Percentiles rank a stretch among this genome's conserved stretches.
These are phyloP conservation scores for Bombus breviceps DNA, from an alignment of 1,140 invertebrate genomes.

Conservation along the genomic window DNA sequence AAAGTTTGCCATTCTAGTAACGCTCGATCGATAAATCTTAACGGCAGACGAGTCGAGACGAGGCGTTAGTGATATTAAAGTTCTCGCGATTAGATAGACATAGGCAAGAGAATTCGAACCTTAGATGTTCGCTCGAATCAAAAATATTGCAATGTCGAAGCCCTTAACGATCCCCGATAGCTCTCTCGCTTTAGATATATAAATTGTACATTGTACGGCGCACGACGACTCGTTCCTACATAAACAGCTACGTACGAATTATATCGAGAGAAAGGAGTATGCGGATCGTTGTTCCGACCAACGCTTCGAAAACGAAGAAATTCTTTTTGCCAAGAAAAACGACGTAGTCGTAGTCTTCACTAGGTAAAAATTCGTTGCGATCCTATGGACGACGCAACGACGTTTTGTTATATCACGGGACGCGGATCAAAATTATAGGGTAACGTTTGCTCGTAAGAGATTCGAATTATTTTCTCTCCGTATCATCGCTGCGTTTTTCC, in stretches of 20 bases:
- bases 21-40: background rate
- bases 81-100: slow-evolving; percentile 28
- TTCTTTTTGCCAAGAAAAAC: background rate
- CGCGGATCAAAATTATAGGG: background rate
- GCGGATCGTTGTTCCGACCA: background rate
- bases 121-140: slow-evolving; percentile 51
- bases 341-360: background rate
- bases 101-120: slow-evolving; percentile 17
- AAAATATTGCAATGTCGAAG: slow-evolving; percentile 34
- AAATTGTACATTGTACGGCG: slow-evolving; percentile 44
- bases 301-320: slow-evolving; percentile 6
- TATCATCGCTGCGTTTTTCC: slow-evolving; percentile 7
- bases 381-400: background rate
- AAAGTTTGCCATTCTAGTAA: background rate
- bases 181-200: slow-evolving; percentile 56
- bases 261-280: background rate
- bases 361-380: background rate
- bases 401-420: background rate
- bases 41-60: background rate
- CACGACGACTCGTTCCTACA: slow-evolving; percentile 71
- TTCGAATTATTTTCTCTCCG: background rate
- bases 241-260: slow-evolving; percentile 17
- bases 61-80: slow-evolving; percentile 3
- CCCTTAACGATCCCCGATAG: background rate
- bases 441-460: background rate